phyloP scores from a whole-genome alignment of 2,113 vertebrate species.

The Oncorhynchus keta region DNA sequence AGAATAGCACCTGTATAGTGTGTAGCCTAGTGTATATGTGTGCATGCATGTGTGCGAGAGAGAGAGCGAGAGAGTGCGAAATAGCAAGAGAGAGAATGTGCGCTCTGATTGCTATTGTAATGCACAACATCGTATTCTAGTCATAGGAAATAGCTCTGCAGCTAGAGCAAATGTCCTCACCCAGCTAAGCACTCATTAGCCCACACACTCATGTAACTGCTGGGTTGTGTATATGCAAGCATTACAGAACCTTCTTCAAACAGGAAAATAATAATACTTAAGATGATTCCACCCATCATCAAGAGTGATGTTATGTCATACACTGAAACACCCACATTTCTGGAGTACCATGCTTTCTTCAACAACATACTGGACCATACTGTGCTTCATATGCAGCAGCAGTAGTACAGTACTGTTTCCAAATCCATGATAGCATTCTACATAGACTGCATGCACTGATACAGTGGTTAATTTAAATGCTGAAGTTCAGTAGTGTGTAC shows the following conservation, averaged over 20 bases:
- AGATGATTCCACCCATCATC: neutral
- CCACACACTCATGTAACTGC: conserved; percentile 16
- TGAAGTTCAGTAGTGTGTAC: too few species aligned
- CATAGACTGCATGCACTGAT: too few species aligned
- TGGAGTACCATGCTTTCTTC: too few species aligned
- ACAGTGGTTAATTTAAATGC: too few species aligned
- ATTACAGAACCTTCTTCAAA: neutral
- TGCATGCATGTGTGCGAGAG: neutral
- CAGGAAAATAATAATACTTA: neutral
- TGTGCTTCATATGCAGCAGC: too few species aligned
- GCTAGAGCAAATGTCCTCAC: conserved; percentile 14
- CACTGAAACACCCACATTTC: too few species aligned
- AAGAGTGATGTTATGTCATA: too few species aligned
- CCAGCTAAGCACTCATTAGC: neutral
- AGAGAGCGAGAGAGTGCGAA: too few species aligned
- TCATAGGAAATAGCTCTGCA: conserved; percentile 8
- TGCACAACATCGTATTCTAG: neutral
- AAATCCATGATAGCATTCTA: too few species aligned
- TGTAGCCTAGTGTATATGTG: conserved; percentile 4
- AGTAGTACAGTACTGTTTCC: too few species aligned
- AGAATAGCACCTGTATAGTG: conserved; percentile 21
- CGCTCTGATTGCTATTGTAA: conserved; percentile 8
- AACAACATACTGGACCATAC: too few species aligned
- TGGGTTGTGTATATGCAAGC: neutral
- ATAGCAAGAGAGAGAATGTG: neutral